Base-by-base conservation (phyloP, 1,140 invertebrate genomes). In the Calycopis cecrops region DNA sequence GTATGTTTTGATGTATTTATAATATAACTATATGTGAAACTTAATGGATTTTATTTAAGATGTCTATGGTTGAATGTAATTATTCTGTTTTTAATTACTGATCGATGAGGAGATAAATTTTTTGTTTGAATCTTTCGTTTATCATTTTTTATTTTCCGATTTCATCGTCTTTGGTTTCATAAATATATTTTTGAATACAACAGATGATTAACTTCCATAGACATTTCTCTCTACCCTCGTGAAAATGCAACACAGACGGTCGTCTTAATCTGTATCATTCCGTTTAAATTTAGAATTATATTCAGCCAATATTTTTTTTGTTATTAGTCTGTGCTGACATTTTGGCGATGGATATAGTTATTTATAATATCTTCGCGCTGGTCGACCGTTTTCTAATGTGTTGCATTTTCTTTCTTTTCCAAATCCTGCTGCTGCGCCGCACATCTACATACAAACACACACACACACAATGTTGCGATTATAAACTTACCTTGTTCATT, bases 181-280 rank as follows among this genome's bases (percentile, higher is more conserved):
- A 16, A 9, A 17, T 4, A 4, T 17, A 9, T 44, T 44, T 17
- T 17, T 44, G n/a, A 44, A 44, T 16, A 44, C 40, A 44, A 44
- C 40, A 44, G 16, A 8, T 44, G 14, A 28, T 28, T 28, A 28
- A 57, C 60, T 47, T 53, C 55, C 60, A 62, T 62, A 71, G 61
- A 69, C 66, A 67, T 62, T 64, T 68, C 69, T 65, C 59, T 47
- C 21, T 17, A 57, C 72, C 73, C 60, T 65, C 77, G 74, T 73
- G 82, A 84, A 84, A 85, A 85, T 85, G 82, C 82, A 85, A 85
- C 82, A 85, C 82, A 85, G 82, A 86, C 82, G 82, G 79, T 85
- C 79, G 72, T 75, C 65, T 57, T 49, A 67, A 53, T 59, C 62
- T 60, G 34, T 64, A 60, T 57, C 52, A 47, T 58, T 28, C 21